These are phyloP conservation scores for Trachelus stipa DNA, from an alignment of 2,888 invertebrate genomes.

Conservation along the genomic window DNA sequence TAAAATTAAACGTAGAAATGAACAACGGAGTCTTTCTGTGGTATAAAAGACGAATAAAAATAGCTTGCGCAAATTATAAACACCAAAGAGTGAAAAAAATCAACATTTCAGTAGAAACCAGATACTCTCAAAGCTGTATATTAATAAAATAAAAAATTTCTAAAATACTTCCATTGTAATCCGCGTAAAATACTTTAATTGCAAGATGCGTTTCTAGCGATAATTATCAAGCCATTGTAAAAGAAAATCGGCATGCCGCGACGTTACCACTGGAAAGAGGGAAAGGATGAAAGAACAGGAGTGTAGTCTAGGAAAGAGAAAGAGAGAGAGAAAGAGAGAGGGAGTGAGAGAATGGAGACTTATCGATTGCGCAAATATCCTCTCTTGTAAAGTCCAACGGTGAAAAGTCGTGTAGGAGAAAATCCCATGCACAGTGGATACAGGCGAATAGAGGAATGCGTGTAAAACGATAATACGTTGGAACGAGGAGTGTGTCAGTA, in stretches of 20 bases:
- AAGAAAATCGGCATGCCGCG: background rate
- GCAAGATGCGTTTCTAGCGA: background rate
- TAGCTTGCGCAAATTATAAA: background rate
- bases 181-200: background rate
- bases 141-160: background rate
- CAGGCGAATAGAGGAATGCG: background rate
- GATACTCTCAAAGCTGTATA: background rate
- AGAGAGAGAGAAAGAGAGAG: background rate
- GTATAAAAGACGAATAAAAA: background rate
- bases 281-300: slow-evolving; percentile 22
- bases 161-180: background rate
- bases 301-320: slow-evolving; percentile 12
- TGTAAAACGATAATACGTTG: background rate
- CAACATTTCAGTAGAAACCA: background rate
- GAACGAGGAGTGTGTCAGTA: background rate
- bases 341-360: slow-evolving; percentile 5
- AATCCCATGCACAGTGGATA: background rate
- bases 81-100: background rate
- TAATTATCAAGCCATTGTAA: background rate
- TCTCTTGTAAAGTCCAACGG: slow-evolving; percentile 7
- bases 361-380: slow-evolving; percentile 18
- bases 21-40: background rate
- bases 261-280: background rate
- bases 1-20: background rate
- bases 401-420: background rate